Conservation (phyloP, 92 coral and sea anemone species). For the Virgularia gustaviana region DNA sequence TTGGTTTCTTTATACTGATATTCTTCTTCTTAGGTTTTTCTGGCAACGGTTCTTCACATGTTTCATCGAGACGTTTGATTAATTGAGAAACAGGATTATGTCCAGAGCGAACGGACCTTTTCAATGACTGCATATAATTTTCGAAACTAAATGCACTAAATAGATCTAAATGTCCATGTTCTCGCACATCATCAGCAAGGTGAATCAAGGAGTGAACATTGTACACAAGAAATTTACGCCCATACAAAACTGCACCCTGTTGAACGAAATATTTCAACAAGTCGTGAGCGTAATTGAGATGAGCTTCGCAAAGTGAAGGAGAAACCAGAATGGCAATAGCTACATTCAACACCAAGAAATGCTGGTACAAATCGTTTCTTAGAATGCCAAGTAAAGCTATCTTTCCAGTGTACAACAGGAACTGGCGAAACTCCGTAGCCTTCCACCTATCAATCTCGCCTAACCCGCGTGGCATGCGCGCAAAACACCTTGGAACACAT, state of each 20-base stretch:
- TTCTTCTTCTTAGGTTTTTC: background rate
- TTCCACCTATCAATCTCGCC: too few species aligned
- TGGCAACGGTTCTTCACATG: background rate
- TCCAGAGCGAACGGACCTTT: too few species aligned
- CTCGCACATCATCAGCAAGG: constrained; percentile 21
- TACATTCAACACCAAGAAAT: background rate
- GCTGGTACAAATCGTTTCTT: constrained; percentile 6
- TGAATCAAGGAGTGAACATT: constrained; percentile 31
- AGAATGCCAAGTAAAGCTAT: constrained; percentile 11
- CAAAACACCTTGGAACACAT: too few species aligned
- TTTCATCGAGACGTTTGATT: constrained; percentile 16
- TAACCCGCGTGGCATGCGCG: too few species aligned
- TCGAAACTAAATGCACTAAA: constrained; percentile 29
- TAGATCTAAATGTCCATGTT: constrained; percentile 17
- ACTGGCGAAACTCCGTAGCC: too few species aligned
- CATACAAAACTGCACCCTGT: too few species aligned
- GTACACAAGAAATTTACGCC: constrained; percentile 16
- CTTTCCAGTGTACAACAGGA: constrained; percentile 18
- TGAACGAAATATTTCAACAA: constrained; percentile 29
- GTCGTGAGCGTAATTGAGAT: background rate
- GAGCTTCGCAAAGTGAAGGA: background rate
- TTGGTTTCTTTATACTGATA: constrained; percentile 17
- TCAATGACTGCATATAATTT: constrained; percentile 17
- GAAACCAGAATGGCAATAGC: constrained; percentile 16
- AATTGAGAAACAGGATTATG: too few species aligned